phyloP scores from a whole-genome alignment of 2,888 invertebrate genomes.

The Caenorhabditis becei region DNA sequence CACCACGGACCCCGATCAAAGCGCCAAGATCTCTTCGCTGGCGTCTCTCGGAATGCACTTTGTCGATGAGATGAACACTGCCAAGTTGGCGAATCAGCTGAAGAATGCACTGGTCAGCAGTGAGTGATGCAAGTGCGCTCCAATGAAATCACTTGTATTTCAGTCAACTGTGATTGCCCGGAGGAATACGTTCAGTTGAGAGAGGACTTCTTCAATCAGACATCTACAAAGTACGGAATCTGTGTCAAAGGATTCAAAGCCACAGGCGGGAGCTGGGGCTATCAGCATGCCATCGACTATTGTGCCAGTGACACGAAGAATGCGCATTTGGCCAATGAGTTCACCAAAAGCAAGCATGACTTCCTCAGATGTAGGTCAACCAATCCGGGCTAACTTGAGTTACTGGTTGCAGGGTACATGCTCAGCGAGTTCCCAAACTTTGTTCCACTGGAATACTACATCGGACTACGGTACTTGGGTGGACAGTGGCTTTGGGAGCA shows the following conservation, averaged over 20 bases:
- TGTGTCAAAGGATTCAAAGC: slow-evolving; percentile 29
- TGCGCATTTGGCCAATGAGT: slow-evolving; percentile 25
- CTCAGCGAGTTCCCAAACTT: background rate
- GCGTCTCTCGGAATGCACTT: slow-evolving; percentile 26
- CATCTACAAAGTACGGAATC: slow-evolving; percentile 2
- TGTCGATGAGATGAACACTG: slow-evolving; percentile 41
- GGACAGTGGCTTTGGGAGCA: slow-evolving; percentile 41
- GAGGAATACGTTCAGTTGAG: slow-evolving; percentile 19
- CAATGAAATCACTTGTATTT: background rate
- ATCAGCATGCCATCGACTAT: slow-evolving; percentile 33
- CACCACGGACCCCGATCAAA: background rate
- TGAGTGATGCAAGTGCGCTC: too few species aligned
- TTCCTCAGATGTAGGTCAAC: slow-evolving; percentile 6
- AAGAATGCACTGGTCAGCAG: slow-evolving; percentile 29
- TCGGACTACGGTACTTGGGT: slow-evolving; percentile 17
- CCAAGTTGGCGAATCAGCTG: slow-evolving; percentile 30
- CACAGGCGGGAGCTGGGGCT: slow-evolving; percentile 23
- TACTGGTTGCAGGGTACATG: slow-evolving; percentile 27
- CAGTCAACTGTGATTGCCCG: slow-evolving; percentile 42
- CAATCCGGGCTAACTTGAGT: background rate
- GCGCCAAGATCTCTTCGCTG: background rate
- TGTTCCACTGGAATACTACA: slow-evolving; percentile 20
- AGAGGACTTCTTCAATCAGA: background rate
- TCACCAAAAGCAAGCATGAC: slow-evolving; percentile 25
- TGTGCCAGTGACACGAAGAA: slow-evolving; percentile 8